Evolutionary conservation across 2,888 invertebrate species (phyloP).

Genomic region (Nemotelus pantherinus): DNA sequence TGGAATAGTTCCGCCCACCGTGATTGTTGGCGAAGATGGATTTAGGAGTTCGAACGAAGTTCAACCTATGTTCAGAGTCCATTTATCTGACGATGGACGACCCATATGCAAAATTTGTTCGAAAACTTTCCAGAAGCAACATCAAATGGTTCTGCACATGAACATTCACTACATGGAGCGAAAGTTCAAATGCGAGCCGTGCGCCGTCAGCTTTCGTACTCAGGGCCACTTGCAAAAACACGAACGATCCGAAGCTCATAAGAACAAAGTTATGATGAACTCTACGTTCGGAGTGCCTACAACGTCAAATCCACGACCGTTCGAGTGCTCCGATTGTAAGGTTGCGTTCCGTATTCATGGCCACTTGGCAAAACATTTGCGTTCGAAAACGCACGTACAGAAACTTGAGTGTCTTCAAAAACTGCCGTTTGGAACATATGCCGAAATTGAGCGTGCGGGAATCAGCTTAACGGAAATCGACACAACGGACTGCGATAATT

Average conservation of each 20-base stretch:
- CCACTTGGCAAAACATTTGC: constrained; percentile 94
- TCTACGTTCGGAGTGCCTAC: constrained; percentile 84
- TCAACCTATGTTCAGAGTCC: constrained; percentile 66
- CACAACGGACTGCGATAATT: constrained; percentile 95
- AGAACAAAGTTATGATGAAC: constrained; percentile 91
- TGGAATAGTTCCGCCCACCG: constrained; percentile 61
- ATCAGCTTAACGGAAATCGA: constrained; percentile 93
- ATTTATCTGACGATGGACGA: constrained; percentile 75
- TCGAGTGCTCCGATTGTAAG: constrained; percentile 95
- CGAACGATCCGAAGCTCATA: constrained; percentile 89
- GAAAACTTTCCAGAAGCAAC: constrained; percentile 91
- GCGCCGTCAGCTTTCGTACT: constrained; percentile 89
- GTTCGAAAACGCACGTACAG: constrained; percentile 96
- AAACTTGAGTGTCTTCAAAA: constrained; percentile 91
- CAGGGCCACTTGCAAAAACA: constrained; percentile 94
- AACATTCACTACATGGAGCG: constrained; percentile 96
- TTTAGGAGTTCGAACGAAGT: constrained; percentile 65
- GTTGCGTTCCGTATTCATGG: constrained; percentile 97
- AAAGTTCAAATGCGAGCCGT: constrained; percentile 90
- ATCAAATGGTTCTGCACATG: constrained; percentile 89
- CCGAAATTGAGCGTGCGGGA: constrained; percentile 90
- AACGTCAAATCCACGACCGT: constrained; percentile 92
- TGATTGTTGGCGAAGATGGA: constrained; percentile 73
- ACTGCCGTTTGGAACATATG: constrained; percentile 92
- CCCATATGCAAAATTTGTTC: constrained; percentile 87